Base-by-base conservation (phyloP, 2,888 invertebrate species). In the Hypomecis punctinalis region DNA sequence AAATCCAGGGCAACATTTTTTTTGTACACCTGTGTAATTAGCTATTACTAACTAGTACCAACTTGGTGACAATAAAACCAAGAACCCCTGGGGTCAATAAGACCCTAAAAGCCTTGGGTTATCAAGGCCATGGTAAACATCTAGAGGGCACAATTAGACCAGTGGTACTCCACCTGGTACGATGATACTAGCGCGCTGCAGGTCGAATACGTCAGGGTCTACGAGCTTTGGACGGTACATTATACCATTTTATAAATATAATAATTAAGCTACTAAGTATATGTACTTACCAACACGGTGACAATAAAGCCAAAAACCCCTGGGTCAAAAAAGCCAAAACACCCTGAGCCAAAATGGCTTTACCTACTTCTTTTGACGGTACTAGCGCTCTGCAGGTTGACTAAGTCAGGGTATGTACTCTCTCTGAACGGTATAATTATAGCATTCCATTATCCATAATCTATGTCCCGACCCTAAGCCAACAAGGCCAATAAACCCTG, bases 241-340 rank as follows among this genome's bases (percentile, higher is more conserved):
- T 8, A 1, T 39, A 23, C 23, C 23, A 23, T 23, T 39, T 39
- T 6, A 39, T 39, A 8, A 39, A 8, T 7, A n/a, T n/a, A n/a
- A n/a, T n/a, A n/a, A n/a, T n/a, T n/a, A n/a, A n/a, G n/a, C n/a
- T n/a, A n/a, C n/a, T n/a, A n/a, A n/a, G n/a, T n/a, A n/a, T n/a
- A n/a, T n/a, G n/a, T 7, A n/a, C n/a, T n/a, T n/a, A n/a, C n/a
- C n/a, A n/a, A n/a, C n/a, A n/a, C n/a, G n/a, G n/a, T n/a, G n/a
- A n/a, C n/a, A n/a, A n/a, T n/a, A n/a, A n/a, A n/a, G n/a, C n/a
- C n/a, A n/a, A n/a, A n/a, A n/a, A n/a, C n/a, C n/a, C 97, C 0
- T 98, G 97, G 97, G 85, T 66, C 37, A 97, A 97, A 81, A 80
- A 81, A 3, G n/a, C n/a, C n/a, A n/a, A n/a, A n/a, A n/a, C n/a